Evolutionary conservation across 2,888 invertebrate species (phyloP).

Genomic region (Drosophila eohydei): DNA sequence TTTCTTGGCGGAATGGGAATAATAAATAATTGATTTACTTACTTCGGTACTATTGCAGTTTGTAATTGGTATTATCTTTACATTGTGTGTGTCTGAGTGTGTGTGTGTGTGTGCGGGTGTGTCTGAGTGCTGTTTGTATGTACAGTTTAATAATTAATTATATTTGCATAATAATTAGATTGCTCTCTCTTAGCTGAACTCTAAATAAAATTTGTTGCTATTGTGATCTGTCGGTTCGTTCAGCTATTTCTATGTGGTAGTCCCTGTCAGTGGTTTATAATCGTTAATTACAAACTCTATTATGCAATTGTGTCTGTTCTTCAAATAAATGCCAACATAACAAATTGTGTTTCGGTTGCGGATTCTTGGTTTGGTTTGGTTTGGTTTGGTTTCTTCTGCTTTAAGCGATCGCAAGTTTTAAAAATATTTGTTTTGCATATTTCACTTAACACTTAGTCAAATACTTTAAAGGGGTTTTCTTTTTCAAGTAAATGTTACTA

Average conservation of each 20-base stretch:
- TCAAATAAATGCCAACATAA: conserved; percentile 69
- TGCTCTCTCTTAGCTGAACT: conserved; percentile 40
- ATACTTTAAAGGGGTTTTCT: conserved; percentile 35
- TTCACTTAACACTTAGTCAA: conserved; percentile 72
- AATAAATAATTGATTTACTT: conserved; percentile 77
- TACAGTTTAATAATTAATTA: conserved; percentile 42
- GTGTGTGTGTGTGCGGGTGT: neutral
- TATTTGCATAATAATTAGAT: conserved; percentile 40
- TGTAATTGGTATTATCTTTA: conserved; percentile 24
- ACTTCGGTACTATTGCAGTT: conserved; percentile 72
- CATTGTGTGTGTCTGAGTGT: neutral
- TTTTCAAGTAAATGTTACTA: conserved; percentile 65
- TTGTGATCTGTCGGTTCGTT: conserved; percentile 51
- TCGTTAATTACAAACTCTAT: conserved; percentile 64
- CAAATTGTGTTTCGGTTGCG: conserved; percentile 57
- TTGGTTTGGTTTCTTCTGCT: conserved; percentile 27
- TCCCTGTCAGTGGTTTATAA: conserved; percentile 82
- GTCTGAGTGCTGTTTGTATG: neutral
- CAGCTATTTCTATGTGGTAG: conserved; percentile 75
- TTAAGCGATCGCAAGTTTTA: conserved; percentile 69
- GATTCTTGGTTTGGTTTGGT: conserved; percentile 18
- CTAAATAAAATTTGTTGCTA: conserved; percentile 73
- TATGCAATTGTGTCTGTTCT: conserved; percentile 27
- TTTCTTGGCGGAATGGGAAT: conserved; percentile 46
- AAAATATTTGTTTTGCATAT: conserved; percentile 58